Conservation (phyloP, 2,888 invertebrate genomes). For the Melanophora roralis region DNA sequence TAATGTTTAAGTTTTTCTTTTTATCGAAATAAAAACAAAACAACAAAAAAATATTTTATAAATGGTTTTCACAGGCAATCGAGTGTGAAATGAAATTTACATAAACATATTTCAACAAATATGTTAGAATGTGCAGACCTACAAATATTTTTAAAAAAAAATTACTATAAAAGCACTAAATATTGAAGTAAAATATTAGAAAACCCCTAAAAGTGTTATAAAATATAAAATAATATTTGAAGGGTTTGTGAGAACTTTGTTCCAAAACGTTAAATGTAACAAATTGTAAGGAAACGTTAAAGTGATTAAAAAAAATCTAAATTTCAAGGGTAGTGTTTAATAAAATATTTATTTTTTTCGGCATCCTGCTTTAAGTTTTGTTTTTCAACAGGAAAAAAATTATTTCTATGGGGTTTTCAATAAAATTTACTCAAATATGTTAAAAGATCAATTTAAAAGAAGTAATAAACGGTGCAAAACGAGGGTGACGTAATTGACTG, state of each 20-base stretch:
- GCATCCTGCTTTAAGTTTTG: no score
- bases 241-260: neutral
- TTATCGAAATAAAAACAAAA: neutral
- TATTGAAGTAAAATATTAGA: neutral
- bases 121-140: neutral
- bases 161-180: neutral
- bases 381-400: no score
- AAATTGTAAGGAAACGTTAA: neutral
- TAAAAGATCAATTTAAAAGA: no score
- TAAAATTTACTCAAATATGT: no score
- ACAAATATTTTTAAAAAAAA: neutral
- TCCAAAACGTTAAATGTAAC: no score
- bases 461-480: no score
- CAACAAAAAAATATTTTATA: constrained; percentile 3
- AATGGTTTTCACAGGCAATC: constrained; percentile 34
- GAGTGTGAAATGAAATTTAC: constrained; percentile 53
- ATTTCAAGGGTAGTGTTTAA: no score
- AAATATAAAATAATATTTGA: constrained; percentile 11
- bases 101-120: constrained; percentile 35
- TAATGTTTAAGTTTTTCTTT: constrained; percentile 28
- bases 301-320: neutral
- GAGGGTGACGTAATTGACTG: no score
- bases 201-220: no score
- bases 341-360: no score
- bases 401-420: no score